Evolutionary conservation across 2,888 invertebrate species (phyloP), one percentile per base, ranked within the genome.

Genomic region (Xestia rhomboidea): DNA sequence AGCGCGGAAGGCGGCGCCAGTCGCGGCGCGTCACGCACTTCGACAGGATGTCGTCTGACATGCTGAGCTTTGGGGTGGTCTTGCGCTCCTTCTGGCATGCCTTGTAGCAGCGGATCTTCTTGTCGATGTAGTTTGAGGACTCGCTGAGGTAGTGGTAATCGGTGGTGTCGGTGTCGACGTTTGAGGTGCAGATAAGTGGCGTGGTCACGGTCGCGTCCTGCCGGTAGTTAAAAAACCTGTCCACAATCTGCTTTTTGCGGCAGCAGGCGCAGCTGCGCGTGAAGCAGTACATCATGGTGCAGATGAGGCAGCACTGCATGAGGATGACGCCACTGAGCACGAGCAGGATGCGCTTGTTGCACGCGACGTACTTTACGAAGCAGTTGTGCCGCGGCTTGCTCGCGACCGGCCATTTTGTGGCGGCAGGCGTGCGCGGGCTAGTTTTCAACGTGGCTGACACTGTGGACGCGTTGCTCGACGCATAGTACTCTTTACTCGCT

Each of bases 31-130:
- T 95, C 10, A 96, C 63, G 79, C 95, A 96, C 91, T 96, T 96
- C 0, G 95, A 92, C 60, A 96, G 79, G 27, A 96, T 95, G 84
- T 96, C 96, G 76, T 96, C 96, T 0, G 96, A 96, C 90, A 95
- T 91, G 73, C 94, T 93, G 2, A 91, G 82, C 85, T 94, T 94
- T 0, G 90, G 79, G 18, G 91, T 91, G 18, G 91, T 88, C 57
- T 90, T 89, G 27, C 87, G 87, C 54, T 94, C 93, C 68, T 94
- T 95, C 60, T 95, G 94, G 60, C 95, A 95, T 0, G 96, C 93
- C 83, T 95, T 95, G 76, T 96, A 96, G 74, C 94, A 94, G 89
- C 93, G 93, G 2, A 95, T 94, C 81, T 93, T 95, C 49, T 93
- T 94, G 62, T 95, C 93, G 1, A 92, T 88, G 57, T 94, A 82